phyloP scores from a whole-genome alignment of 2,888 invertebrate genomes.

The Sinelater perroti region DNA sequence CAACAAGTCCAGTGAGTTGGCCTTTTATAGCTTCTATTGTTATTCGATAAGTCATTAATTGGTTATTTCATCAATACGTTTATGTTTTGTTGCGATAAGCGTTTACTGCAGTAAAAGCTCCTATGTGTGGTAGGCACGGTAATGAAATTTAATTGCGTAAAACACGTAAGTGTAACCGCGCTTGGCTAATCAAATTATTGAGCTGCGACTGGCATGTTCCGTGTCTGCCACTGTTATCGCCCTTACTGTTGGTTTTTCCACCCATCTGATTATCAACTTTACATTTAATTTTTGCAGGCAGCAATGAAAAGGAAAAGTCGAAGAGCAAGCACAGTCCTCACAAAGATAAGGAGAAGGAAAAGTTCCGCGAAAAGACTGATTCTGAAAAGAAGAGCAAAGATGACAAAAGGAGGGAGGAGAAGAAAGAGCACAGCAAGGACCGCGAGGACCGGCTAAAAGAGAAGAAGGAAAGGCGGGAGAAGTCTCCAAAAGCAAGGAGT shows the following conservation, averaged over 20 bases:
- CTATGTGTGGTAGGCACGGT: too few species aligned
- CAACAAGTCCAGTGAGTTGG: conserved; percentile 37
- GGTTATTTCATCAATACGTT: too few species aligned
- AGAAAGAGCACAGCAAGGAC: conserved; percentile 61
- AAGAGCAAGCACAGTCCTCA: conserved; percentile 67
- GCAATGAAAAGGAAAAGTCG: conserved; percentile 52
- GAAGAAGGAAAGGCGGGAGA: conserved; percentile 61
- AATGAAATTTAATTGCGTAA: too few species aligned
- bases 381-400: conserved; percentile 61
- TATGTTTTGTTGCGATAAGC: too few species aligned
- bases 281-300: conserved; percentile 50
- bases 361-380: conserved; percentile 61
- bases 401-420: conserved; percentile 57
- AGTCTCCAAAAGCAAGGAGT: conserved; percentile 57
- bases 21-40: too few species aligned
- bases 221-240: too few species aligned
- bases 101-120: too few species aligned
- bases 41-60: too few species aligned
- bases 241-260: neutral
- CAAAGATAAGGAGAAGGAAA: conserved; percentile 65
- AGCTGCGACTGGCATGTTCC: too few species aligned
- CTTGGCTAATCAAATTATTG: too few species aligned
- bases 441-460: conserved; percentile 66
- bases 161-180: too few species aligned
- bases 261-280: neutral